phyloP scores from a whole-genome alignment of 2,113 vertebrate genomes.

The Toxostoma redivivum region DNA sequence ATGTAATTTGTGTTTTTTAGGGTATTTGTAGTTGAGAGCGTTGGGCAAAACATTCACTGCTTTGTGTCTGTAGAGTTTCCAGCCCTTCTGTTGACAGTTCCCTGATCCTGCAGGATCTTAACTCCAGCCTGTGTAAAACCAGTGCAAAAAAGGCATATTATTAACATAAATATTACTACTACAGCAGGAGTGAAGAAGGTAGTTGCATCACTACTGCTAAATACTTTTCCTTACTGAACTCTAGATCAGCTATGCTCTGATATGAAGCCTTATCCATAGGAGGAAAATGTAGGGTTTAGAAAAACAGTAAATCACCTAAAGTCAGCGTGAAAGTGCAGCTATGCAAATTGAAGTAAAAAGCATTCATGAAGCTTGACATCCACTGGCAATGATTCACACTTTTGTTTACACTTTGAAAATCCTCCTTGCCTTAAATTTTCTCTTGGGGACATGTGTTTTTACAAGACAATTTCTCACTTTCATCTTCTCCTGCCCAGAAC shows the following conservation, averaged over 20 bases:
- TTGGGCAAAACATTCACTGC: neutral
- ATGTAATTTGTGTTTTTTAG: neutral
- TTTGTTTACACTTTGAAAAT: slow-evolving; percentile 13
- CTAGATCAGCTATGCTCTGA: neutral
- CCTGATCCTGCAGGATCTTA: neutral
- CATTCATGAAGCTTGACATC: neutral
- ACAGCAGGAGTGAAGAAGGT: neutral
- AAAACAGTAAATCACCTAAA: neutral
- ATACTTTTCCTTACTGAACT: neutral
- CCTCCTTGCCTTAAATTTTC: neutral
- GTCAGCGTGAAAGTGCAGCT: neutral
- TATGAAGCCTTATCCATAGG: neutral
- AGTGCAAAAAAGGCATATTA: neutral
- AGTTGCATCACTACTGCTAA: neutral
- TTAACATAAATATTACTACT: neutral
- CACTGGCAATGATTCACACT: neutral
- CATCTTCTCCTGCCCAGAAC: neutral
- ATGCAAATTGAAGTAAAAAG: neutral
- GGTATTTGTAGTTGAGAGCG: neutral
- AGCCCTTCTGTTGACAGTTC: neutral
- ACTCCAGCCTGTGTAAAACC: neutral
- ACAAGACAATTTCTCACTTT: neutral
- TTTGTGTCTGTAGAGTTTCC: neutral
- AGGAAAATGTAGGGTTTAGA: neutral
- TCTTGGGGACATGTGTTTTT: neutral